phyloP scores from a whole-genome alignment of 2,797 vertebrate species.

The Pseudopleuronectes americanus region DNA sequence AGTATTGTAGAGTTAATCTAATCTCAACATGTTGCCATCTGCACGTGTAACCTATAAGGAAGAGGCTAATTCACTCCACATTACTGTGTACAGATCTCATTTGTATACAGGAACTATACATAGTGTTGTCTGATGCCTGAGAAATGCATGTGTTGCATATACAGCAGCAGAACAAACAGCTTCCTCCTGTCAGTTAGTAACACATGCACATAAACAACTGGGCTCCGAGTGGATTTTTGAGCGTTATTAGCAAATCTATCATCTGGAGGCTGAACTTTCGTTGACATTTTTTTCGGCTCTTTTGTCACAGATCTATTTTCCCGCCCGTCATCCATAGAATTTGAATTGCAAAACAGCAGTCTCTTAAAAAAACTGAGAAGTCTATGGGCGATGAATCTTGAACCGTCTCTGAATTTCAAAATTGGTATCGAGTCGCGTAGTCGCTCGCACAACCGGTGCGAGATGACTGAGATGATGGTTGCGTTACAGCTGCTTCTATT shows the following conservation, averaged over 20 bases:
- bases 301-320: slow-evolving; percentile 8
- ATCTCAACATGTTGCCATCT: not conserved
- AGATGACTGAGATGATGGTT: not conserved
- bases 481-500: not conserved
- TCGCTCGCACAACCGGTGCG: not conserved
- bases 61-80: not conserved
- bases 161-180: not conserved
- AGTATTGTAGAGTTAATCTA: not conserved
- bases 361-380: slow-evolving; percentile 5
- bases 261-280: not conserved
- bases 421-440: not conserved
- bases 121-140: not conserved
- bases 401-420: slow-evolving; percentile 23
- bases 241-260: slow-evolving; percentile 1
- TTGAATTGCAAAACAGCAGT: slow-evolving; percentile 12
- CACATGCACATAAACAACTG: not conserved
- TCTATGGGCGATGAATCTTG: not conserved
- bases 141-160: not conserved
- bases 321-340: slow-evolving; percentile 1
- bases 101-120: slow-evolving; percentile 1
- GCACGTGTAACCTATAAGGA: not conserved
- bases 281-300: not conserved
- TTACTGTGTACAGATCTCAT: not conserved
- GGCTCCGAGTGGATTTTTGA: not conserved
- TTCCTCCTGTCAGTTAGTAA: not conserved